Conservation (phyloP, 2,113 vertebrate species). For the Aegithalos caudatus region DNA sequence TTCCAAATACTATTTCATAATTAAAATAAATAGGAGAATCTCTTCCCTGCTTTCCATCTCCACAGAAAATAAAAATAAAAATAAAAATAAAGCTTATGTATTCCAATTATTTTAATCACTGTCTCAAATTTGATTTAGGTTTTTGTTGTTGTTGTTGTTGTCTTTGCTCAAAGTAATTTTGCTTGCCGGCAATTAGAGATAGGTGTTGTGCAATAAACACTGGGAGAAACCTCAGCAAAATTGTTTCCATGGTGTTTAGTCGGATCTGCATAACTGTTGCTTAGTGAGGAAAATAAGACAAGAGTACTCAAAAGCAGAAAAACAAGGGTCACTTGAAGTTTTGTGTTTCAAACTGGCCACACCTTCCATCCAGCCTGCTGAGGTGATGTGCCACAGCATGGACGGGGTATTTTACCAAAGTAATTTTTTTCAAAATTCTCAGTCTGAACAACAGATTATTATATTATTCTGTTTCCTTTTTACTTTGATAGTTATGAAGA, state of each 20-base stretch:
- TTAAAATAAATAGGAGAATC: background rate
- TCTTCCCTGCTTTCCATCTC: background rate
- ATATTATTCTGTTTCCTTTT: background rate
- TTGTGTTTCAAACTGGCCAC: background rate
- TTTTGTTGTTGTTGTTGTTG: background rate
- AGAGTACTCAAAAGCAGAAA: background rate
- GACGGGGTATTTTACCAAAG: background rate
- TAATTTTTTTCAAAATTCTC: background rate
- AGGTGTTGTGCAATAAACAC: background rate
- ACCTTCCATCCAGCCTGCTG: background rate
- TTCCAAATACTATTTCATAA: background rate
- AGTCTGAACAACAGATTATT: background rate
- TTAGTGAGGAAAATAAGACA: background rate
- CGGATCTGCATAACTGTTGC: background rate
- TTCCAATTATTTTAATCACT: slow-evolving; percentile 22
- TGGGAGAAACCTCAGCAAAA: slow-evolving; percentile 6
- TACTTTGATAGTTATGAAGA: background rate
- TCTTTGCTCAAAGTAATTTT: background rate
- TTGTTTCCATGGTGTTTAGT: slow-evolving; percentile 28
- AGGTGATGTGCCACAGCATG: background rate
- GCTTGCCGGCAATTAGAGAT: slow-evolving; percentile 9
- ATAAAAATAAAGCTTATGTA: background rate
- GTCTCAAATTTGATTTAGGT: background rate
- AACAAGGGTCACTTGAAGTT: background rate
- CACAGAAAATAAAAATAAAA: background rate